Conservation (phyloP, 2,797 vertebrate species). For the Simalia tracyae region DNA sequence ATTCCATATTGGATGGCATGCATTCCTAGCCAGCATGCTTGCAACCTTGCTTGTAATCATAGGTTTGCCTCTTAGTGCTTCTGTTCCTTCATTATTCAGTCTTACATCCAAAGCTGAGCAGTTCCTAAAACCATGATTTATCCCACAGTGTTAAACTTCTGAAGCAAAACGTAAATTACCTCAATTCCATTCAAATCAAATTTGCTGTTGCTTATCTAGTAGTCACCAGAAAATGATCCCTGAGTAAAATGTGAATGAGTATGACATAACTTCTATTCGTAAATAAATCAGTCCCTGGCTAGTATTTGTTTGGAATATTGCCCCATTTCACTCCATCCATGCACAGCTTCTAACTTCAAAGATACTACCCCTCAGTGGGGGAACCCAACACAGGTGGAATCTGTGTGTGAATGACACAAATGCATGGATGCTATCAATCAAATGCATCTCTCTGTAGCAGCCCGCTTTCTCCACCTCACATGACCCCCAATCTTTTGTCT, state of each 20-base stretch:
- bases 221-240: neutral
- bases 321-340: neutral
- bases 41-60: constrained; percentile 68
- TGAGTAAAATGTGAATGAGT: neutral
- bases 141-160: constrained; percentile 28
- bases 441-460: neutral
- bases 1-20: constrained; percentile 71
- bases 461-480: neutral
- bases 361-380: neutral
- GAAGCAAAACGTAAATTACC: neutral
- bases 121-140: constrained; percentile 39
- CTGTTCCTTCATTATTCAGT: constrained; percentile 56
- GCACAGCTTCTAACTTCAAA: neutral
- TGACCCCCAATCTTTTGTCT: neutral
- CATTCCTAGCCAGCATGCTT: constrained; percentile 83
- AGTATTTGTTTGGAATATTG: neutral
- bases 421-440: neutral
- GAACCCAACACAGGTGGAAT: neutral
- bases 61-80: constrained; percentile 67
- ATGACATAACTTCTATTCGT: neutral
- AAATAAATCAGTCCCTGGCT: neutral
- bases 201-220: neutral
- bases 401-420: neutral
- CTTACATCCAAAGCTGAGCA: constrained; percentile 37
- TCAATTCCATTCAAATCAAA: neutral